Conservation (phyloP, 2,113 vertebrate species). For the Oreotragus oreotragus region DNA sequence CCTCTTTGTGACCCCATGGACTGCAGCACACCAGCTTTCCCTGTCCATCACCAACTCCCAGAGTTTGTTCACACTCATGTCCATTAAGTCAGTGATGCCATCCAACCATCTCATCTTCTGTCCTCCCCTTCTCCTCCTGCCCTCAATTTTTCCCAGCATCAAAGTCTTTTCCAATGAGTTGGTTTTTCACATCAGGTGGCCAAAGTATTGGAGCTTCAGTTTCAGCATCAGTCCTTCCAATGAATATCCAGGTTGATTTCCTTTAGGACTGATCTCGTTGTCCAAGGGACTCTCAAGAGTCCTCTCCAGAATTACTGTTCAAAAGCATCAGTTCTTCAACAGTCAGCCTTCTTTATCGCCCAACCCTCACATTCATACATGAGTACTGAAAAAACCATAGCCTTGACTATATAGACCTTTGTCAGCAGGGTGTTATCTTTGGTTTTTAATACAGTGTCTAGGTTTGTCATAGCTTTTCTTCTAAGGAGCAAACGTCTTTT, state of each 20-base stretch:
- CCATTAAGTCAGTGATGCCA: neutral
- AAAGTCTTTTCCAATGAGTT: neutral
- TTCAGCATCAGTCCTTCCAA: neutral
- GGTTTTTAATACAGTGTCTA: neutral
- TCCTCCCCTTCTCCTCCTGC: neutral
- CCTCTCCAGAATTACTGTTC: neutral
- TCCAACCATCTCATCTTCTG: neutral
- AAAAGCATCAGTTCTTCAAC: neutral
- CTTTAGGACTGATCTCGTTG: neutral
- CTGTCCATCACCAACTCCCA: neutral
- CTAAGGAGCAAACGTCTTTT: neutral
- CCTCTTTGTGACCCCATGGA: neutral
- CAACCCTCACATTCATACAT: neutral
- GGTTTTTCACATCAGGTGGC: neutral
- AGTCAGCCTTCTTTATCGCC: neutral
- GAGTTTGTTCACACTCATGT: neutral
- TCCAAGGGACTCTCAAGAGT: neutral
- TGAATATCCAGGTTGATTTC: neutral
- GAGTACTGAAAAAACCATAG: neutral
- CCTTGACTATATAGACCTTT: neutral
- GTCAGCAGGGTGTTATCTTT: neutral
- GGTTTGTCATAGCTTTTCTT: neutral
- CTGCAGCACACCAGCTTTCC: neutral
- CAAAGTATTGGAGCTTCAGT: neutral
- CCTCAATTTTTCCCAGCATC: neutral